Evolutionary conservation across 2,888 invertebrate species (phyloP), one percentile per base, ranked within the genome.

Genomic region (Hesperia comma): DNA sequence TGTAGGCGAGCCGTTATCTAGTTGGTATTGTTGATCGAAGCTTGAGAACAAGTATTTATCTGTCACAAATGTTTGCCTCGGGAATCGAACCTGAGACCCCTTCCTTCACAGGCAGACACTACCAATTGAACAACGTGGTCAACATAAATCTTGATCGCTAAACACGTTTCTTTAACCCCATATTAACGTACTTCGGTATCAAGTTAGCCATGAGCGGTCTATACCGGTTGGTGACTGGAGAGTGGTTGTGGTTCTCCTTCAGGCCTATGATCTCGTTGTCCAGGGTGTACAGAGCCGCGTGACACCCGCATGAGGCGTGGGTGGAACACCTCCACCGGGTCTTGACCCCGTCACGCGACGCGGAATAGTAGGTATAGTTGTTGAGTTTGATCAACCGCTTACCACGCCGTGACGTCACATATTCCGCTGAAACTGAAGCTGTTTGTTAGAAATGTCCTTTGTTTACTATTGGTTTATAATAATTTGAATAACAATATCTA

Each of bases 291-390:
- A 75, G 17, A 0, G 37, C n/a, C 1, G 74, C 75, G 17, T 63
- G 55, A 15, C 74, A 75, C 0, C 72, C 71, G 1, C 57, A 55
- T 7, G 68, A 71, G 33, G 69, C 69, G 66, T 86, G 81, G 0
- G 85, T 84, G 1, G 86, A 86, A 61, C 85, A 86, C 7, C 77
- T 70, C 86, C 86, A 86, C 6, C 84, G 70, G 0, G 67, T 46
- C 55, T 75, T 82, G 6, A 4, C 0, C 0, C 74, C 71, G n/a
- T 67, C 73, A 0, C 73, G 67, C 0, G 73, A 72, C 0, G 61
- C 62, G 0, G 71, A 68, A 57, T 63, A 78, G 70, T 83, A 84
- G 0, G 79, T 83, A 67, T 78, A 85, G 0, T 79, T 78, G 3
- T 71, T 73, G 1, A 80, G 51, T 32, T 72, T 72, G 6, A 85